Evolutionary conservation across 2,888 invertebrate species (phyloP).

Genomic region (Dicycla oo): DNA sequence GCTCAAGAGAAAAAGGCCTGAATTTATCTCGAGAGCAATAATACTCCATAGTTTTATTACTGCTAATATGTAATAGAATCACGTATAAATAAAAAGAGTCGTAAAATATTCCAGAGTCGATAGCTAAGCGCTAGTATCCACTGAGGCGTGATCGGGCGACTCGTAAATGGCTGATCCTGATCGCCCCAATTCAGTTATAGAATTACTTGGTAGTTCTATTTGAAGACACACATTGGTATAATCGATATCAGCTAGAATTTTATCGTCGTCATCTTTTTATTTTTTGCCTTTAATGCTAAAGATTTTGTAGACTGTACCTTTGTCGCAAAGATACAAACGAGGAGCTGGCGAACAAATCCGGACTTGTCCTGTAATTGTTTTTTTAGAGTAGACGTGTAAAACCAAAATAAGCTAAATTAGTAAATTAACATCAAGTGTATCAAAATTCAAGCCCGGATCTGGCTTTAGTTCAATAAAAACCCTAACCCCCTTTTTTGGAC

Average conservation of each 20-base stretch:
- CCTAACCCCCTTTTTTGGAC: too few relatives aligned
- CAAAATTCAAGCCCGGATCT: too few relatives aligned
- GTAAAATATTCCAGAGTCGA: constrained; percentile 59
- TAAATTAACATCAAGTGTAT: too few relatives aligned
- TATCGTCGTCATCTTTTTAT: not conserved
- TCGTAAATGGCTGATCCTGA: constrained; percentile 60
- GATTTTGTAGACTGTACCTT: not conserved
- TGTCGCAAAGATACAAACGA: not conserved
- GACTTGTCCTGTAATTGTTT: too few relatives aligned
- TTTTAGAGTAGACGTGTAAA: too few relatives aligned
- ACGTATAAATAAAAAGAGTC: constrained; percentile 62
- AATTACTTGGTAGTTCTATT: constrained; percentile 38
- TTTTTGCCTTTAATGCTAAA: not conserved
- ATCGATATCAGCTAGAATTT: constrained; percentile 13
- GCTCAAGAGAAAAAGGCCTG: constrained; percentile 8
- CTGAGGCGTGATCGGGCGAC: constrained; percentile 54
- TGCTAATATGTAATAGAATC: constrained; percentile 54
- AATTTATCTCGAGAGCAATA: constrained; percentile 39
- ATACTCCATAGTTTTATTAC: constrained; percentile 51
- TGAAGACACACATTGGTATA: constrained; percentile 26
- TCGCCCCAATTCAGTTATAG: constrained; percentile 52
- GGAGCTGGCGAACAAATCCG: too few relatives aligned
- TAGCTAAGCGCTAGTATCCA: constrained; percentile 53
- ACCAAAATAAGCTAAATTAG: too few relatives aligned
- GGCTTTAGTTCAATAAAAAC: too few relatives aligned